Conservation (phyloP, 2,797 vertebrate genomes). For the Brachymystax lenok region DNA sequence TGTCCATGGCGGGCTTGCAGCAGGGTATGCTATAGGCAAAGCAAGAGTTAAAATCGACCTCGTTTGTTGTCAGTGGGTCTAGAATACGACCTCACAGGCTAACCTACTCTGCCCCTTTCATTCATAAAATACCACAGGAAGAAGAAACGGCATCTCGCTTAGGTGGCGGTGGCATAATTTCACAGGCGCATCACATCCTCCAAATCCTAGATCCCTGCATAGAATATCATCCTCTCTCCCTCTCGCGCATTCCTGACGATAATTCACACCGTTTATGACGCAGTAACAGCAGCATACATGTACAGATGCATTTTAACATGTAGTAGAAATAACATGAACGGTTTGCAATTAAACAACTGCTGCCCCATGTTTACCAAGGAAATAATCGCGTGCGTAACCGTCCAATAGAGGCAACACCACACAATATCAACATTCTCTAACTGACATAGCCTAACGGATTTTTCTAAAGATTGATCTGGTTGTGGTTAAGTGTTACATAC, state of each 20-base stretch:
- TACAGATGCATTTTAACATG: background rate
- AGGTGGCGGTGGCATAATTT: background rate
- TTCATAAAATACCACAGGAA: conserved; percentile 3
- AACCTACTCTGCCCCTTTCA: background rate
- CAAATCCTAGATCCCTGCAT: background rate
- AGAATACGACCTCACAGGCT: background rate
- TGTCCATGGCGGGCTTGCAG: background rate
- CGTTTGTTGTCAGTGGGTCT: conserved; percentile 1
- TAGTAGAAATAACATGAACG: background rate
- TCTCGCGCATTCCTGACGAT: background rate
- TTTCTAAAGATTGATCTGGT: background rate
- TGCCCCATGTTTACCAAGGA: background rate
- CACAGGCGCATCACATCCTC: conserved; percentile 3
- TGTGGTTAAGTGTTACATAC: background rate
- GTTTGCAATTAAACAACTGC: background rate
- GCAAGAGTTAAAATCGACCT: background rate
- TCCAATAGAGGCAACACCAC: background rate
- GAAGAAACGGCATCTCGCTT: background rate
- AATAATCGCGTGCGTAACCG: background rate
- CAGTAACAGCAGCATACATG: background rate
- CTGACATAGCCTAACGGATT: background rate
- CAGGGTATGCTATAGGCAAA: background rate
- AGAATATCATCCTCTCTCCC: background rate
- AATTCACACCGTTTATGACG: background rate
- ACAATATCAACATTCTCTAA: background rate